Conservation (phyloP, 1,140 invertebrate species). For the Atta colombica region DNA sequence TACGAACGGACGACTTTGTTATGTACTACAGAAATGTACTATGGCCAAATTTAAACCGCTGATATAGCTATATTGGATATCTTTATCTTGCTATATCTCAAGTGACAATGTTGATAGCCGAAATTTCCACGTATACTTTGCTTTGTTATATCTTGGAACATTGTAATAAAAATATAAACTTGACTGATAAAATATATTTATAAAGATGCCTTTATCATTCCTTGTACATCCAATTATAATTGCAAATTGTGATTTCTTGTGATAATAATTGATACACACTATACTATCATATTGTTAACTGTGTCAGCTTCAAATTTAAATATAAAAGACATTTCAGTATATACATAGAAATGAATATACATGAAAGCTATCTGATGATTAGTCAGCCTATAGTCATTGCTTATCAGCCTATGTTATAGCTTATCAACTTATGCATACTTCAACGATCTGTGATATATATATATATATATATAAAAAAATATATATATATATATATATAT, state of each 20-base stretch:
- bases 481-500: no score
- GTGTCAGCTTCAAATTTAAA: neutral
- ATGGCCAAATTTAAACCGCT: constrained; percentile 78
- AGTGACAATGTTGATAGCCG: constrained; percentile 26
- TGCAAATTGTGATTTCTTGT: neutral
- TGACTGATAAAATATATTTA: neutral
- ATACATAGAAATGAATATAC: neutral
- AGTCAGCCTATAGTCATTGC: constrained; percentile 14
- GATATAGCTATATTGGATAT: constrained; percentile 65
- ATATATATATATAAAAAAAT: no score
- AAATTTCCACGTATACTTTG: neutral
- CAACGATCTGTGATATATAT: constrained; percentile 32
- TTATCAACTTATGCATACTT: constrained; percentile 36
- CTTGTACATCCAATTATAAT: neutral
- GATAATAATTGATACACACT: neutral
- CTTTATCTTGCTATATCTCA: constrained; percentile 19
- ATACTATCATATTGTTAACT: neutral
- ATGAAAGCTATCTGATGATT: neutral
- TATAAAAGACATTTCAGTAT: neutral
- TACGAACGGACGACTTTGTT: constrained; percentile 33
- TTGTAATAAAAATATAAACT: neutral
- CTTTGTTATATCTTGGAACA: neutral
- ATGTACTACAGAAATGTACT: constrained; percentile 71
- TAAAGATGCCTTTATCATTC: neutral
- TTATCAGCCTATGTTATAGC: constrained; percentile 43